phyloP scores from a whole-genome alignment of 2,113 vertebrate genomes.

The Capricornis sumatraensis region DNA sequence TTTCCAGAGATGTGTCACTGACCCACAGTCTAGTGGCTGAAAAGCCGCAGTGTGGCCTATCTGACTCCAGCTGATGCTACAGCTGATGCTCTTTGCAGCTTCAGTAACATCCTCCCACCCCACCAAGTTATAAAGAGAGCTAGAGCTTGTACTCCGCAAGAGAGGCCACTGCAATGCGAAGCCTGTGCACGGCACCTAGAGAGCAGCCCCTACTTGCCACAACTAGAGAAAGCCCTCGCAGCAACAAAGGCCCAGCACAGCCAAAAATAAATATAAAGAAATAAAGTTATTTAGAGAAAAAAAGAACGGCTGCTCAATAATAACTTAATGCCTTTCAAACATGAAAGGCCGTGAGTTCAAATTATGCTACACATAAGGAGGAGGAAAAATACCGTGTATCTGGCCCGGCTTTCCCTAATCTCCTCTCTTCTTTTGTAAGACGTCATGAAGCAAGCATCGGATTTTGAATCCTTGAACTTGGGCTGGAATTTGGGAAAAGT shows the following conservation, averaged over 20 bases:
- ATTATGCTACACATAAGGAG: background rate
- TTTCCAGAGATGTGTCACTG: background rate
- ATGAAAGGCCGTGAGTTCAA: background rate
- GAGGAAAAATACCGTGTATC: too few relatives aligned
- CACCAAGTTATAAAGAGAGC: background rate
- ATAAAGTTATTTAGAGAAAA: background rate
- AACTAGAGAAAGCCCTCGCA: background rate
- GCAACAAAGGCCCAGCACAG: background rate
- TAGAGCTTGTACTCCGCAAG: background rate
- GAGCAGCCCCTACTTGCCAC: background rate
- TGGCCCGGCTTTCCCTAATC: background rate
- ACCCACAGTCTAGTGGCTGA: background rate
- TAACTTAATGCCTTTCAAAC: background rate
- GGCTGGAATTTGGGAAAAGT: background rate
- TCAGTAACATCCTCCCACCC: background rate
- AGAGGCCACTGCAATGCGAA: too few relatives aligned
- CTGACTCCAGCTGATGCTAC: background rate
- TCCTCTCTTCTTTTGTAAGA: background rate
- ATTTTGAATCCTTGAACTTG: background rate
- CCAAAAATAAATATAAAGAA: background rate
- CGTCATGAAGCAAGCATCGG: background rate
- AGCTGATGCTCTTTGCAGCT: background rate
- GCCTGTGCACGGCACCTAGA: background rate
- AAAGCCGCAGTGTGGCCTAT: background rate
- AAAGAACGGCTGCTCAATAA: background rate